Conservation (phyloP, 2,797 vertebrate genomes). For the Scomberomorus guttatus region DNA sequence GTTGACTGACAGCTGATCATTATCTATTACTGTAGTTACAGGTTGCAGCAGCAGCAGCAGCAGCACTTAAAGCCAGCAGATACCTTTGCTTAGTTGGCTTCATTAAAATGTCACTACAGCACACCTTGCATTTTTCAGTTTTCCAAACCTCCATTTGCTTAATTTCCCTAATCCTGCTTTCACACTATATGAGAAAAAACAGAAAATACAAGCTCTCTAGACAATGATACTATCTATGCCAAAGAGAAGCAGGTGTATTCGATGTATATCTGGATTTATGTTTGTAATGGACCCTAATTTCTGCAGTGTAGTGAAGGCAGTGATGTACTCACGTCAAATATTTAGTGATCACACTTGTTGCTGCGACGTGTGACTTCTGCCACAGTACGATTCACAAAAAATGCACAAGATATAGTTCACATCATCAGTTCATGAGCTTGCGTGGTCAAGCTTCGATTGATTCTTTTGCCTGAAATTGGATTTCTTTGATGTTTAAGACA, state of each 20-base stretch:
- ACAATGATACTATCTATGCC: too few relatives aligned
- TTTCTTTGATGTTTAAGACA: constrained; percentile 8
- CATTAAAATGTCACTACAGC: background rate
- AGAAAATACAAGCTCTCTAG: background rate
- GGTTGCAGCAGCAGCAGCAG: background rate
- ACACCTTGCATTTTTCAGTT: background rate
- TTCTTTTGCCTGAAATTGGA: constrained; percentile 14
- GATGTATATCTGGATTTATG: background rate
- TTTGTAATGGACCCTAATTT: background rate
- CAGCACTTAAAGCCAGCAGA: background rate
- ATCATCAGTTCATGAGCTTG: background rate
- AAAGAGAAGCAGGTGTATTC: too few relatives aligned
- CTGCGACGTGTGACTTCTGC: constrained; percentile 1
- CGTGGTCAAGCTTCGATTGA: background rate
- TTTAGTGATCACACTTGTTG: constrained; percentile 47
- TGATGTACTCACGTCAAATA: background rate
- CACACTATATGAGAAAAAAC: background rate
- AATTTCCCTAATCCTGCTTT: background rate
- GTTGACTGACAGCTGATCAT: constrained; percentile 1
- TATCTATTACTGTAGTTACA: background rate
- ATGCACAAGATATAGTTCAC: background rate
- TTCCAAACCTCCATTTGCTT: background rate
- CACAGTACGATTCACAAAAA: too few relatives aligned
- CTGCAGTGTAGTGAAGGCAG: background rate
- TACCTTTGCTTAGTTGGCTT: background rate